Base-by-base conservation (phyloP, 2,113 vertebrate species). In the Erythrocercus mccallii region DNA sequence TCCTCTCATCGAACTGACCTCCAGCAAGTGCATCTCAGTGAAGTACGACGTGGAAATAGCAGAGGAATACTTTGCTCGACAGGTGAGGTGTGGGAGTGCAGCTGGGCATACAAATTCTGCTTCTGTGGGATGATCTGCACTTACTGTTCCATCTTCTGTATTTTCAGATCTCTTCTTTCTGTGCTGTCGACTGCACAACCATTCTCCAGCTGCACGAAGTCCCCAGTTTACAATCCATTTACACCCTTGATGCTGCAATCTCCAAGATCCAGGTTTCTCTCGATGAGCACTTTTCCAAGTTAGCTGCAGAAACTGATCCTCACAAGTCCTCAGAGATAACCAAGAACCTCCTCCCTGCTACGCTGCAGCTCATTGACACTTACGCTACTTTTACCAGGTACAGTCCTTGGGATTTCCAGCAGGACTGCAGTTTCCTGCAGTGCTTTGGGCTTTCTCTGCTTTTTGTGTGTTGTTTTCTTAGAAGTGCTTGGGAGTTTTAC, bases 221-320 rank as follows among this genome's bases (percentile, higher is more conserved):
- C 78, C 99, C 99, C 68, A 99, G 99, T 92, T 98, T 99, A 73
- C 99, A 99, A 94, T 98, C 99, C 74, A 99, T 99, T 95, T 99
- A 99, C 70, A 99, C 99, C 19, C 98, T 99, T 33, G 99, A 99
- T 86, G 99, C 99, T 3, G 99, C 99, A 48, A 98, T 99, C 91
- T 99, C 99, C 30, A 99, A 99, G 97, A 99, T 99, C 45, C 99
- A 99, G 91, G 99, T 99, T 95, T 99, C 99, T 76, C 96, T 99
- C 50, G 99, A 99, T 92, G 99, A 99, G 74, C 99, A 99, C 97
- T 98, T 99, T 96, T 99, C 99, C 66, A 99, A 99, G 95, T 97
- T 99, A 92, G 99, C 99, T 28, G 98, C 99, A 15, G 99, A 99
- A 94, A 98, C 98, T 0, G 99, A 99, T 60, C 96, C 98, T 2